A percentile compares a stretch with the other conserved stretches of the same genome.
phyloP scores from a whole-genome alignment of 2,797 vertebrate species.

The Danio jaintianensis region DNA sequence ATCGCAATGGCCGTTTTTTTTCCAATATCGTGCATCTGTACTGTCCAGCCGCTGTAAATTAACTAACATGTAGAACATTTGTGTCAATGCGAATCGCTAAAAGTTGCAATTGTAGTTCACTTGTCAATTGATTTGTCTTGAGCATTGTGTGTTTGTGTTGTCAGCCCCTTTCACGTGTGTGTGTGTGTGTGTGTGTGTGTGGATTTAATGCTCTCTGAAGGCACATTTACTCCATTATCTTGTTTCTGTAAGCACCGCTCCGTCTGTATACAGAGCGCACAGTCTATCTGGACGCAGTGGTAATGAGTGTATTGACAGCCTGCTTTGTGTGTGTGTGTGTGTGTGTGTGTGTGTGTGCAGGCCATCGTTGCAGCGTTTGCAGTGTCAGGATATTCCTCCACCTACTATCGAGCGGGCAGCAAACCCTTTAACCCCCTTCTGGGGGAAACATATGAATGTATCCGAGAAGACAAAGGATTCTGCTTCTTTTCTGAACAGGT shows the following conservation, averaged over 20 bases:
- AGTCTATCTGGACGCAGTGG: conserved; percentile 1
- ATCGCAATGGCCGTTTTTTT: too few species aligned
- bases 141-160: too few species aligned
- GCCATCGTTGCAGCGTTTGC: conserved; percentile 93
- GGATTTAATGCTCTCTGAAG: not conserved
- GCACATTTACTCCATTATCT: not conserved
- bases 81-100: too few species aligned
- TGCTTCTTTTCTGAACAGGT: conserved; percentile 99
- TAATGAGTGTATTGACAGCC: conserved; percentile 31
- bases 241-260: not conserved
- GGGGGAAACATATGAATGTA: conserved; percentile 97
- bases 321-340: conserved; percentile 16
- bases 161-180: too few species aligned
- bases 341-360: conserved; percentile 37
- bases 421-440: conserved; percentile 99
- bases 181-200: not conserved
- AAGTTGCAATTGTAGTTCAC: too few species aligned
- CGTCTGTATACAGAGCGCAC: not conserved
- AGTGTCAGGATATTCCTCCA: conserved; percentile 96
- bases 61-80: too few species aligned
- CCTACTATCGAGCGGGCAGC: conserved; percentile 98
- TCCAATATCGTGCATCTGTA: too few species aligned
- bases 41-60: too few species aligned
- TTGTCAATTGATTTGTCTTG: too few species aligned
- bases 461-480: conserved; percentile 98